Base-by-base conservation (phyloP, 2,888 invertebrate genomes). In the Pammene aurita region DNA sequence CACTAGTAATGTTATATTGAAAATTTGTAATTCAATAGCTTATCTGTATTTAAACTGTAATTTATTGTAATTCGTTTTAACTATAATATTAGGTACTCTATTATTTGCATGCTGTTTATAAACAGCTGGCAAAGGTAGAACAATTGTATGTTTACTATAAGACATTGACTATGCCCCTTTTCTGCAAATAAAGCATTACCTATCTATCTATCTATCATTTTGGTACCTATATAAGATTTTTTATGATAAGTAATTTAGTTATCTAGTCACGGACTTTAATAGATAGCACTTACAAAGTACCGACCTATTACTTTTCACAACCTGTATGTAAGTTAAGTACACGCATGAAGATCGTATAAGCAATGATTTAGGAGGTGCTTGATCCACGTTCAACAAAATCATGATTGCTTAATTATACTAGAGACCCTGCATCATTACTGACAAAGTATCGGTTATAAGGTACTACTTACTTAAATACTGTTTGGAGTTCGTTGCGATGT, bases 391-490 rank as follows among this genome's bases (percentile, higher is more conserved):
- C 13, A 13, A 34, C 7, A 1, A 34, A 34, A 52, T 13, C 18
- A 50, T 50, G 34, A 52, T 52, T 52, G 11, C 26, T 34, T 34
- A 52, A 52, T 52, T 5, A n/a, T n/a, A 34, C 52, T 34, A 34
- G 34, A 26, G 52, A 34, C 13, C n/a, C 52, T 34, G 34, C 34
- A 34, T 52, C 7, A 50, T 50, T 50, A 50, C 18, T 50, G 6
- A 13, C 26, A 10, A 52, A 52, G 52, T 52, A 34, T 52, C n/a
- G 52, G 52, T 52, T 52, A 34, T 34, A n/a, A 18, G 34, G 7
- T 34, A 11, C 16, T 52, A 52, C 18, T 2, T 34, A 26, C 26
- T 52, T 52, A 52, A 52, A 52, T 52, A 46, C 7, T 46, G 52
- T 34, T 50, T 26, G 18, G 13, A 52, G 26, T 26, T 9, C 18